Evolutionary conservation across 2,113 vertebrate genomes (phyloP).

Genomic region (Lucifuga dentata): DNA sequence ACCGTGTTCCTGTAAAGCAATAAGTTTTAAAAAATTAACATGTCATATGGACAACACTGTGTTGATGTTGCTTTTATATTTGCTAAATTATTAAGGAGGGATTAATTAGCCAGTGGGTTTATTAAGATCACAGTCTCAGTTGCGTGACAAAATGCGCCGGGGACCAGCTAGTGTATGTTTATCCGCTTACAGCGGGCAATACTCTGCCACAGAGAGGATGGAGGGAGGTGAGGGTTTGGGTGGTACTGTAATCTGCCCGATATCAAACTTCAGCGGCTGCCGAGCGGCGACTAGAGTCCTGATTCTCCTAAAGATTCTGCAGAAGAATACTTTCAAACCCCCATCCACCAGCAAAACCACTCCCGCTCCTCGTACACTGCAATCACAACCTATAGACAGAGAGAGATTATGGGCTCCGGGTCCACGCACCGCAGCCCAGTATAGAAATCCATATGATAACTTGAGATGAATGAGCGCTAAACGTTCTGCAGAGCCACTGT

Average conservation of each 20-base stretch:
- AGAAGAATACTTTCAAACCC: slow-evolving; percentile 5
- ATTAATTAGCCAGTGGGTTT: slow-evolving; percentile 54
- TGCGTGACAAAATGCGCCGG: slow-evolving; percentile 81
- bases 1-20: too few relatives aligned
- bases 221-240: slow-evolving; percentile 23
- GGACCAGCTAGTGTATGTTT: slow-evolving; percentile 69
- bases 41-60: too few relatives aligned
- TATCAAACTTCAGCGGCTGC: slow-evolving; percentile 57
- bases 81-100: not conserved
- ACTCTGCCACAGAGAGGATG: slow-evolving; percentile 48
- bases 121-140: slow-evolving; percentile 61
- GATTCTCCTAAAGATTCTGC: too few relatives aligned
- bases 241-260: slow-evolving; percentile 52
- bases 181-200: slow-evolving; percentile 80
- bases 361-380: not conserved
- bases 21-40: too few relatives aligned
- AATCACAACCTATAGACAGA: slow-evolving; percentile 9
- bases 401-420: slow-evolving; percentile 45
- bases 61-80: too few relatives aligned
- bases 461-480: slow-evolving; percentile 54
- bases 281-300: slow-evolving; percentile 21
- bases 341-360: too few relatives aligned
- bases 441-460: slow-evolving; percentile 37
- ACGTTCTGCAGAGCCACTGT: slow-evolving; percentile 19
- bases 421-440: slow-evolving; percentile 29